Percentiles rank a stretch among this genome's conserved stretches.
These are phyloP conservation scores for Phrynocephalus versicolor DNA, from an alignment of 2,113 vertebrate genomes.

Conservation along the genomic window DNA sequence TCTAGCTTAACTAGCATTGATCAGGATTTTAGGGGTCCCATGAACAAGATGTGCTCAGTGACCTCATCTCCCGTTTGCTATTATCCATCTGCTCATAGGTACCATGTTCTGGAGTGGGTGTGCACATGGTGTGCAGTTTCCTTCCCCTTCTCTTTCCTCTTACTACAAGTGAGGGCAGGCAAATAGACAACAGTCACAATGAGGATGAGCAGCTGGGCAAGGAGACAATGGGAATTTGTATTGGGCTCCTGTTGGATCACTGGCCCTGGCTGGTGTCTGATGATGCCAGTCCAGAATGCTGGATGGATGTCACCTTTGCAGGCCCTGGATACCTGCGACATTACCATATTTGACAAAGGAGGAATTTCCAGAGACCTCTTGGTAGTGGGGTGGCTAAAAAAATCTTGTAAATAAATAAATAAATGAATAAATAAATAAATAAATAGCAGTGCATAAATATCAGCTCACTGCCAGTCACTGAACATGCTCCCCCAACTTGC, in stretches of 20 bases:
- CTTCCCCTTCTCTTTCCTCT: neutral
- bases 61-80: neutral
- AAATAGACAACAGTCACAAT: neutral
- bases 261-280: neutral
- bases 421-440: too few relatives aligned
- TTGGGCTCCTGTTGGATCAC: neutral
- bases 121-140: too few relatives aligned
- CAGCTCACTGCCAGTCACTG: neutral
- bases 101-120: neutral
- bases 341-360: slow-evolving; percentile 13
- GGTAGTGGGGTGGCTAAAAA: too few relatives aligned
- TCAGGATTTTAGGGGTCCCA: neutral
- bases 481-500: too few relatives aligned
- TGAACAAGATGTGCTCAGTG: neutral
- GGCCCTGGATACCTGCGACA: slow-evolving; percentile 19
- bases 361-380: slow-evolving; percentile 25
- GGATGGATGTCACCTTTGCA: neutral
- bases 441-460: slow-evolving; percentile 6
- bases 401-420: too few relatives aligned
- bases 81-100: neutral
- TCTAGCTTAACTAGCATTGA: neutral
- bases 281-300: neutral
- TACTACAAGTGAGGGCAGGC: neutral
- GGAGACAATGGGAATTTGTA: neutral
- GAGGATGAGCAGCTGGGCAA: neutral